Conservation (phyloP, 2,888 invertebrate species). For the Dorcus hopei region DNA sequence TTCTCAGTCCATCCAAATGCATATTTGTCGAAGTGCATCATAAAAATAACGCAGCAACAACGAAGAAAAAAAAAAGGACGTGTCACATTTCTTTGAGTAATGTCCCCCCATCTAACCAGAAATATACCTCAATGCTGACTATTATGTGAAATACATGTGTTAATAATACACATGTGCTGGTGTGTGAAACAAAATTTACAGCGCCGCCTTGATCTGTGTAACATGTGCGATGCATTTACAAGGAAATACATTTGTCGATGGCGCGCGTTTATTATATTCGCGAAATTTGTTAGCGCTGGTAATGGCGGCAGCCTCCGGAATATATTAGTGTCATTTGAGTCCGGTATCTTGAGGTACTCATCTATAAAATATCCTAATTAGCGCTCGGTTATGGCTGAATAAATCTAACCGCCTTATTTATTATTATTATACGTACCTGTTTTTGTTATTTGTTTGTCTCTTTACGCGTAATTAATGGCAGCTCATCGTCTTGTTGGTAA, state of each 20-base stretch:
- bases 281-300: slow-evolving; percentile 14
- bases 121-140: slow-evolving; percentile 28
- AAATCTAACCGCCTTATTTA: slow-evolving; percentile 12
- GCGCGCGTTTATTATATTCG: slow-evolving; percentile 3
- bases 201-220: slow-evolving; percentile 26
- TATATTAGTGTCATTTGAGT: neutral
- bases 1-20: neutral
- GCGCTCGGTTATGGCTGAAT: slow-evolving; percentile 16
- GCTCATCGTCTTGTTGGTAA: neutral
- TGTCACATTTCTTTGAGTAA: slow-evolving; percentile 14
- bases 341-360: slow-evolving; percentile 3
- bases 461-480: neutral
- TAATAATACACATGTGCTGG: slow-evolving; percentile 26
- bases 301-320: neutral
- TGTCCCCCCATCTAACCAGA: slow-evolving; percentile 18
- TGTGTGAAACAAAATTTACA: slow-evolving; percentile 25
- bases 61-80: slow-evolving; percentile 1
- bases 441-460: neutral
- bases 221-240: slow-evolving; percentile 25
- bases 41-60: neutral
- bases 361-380: slow-evolving; percentile 18
- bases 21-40: neutral
- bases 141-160: slow-evolving; percentile 25
- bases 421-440: neutral
- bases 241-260: slow-evolving; percentile 17